Conservation (phyloP, 2,888 invertebrate species). For the Eretmocerus hayati region DNA sequence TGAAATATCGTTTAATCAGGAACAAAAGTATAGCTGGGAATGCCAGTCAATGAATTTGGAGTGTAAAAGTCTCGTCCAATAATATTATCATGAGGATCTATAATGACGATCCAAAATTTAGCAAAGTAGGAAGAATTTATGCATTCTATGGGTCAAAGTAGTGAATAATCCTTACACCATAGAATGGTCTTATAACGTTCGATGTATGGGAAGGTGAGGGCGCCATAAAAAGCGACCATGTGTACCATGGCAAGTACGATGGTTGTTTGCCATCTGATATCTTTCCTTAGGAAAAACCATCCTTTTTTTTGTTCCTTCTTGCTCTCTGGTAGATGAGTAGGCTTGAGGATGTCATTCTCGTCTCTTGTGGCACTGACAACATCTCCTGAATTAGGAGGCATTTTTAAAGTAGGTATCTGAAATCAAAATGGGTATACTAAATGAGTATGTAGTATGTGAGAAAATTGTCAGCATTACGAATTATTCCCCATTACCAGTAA, state of each 20-base stretch:
- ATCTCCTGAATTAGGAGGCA: slow-evolving; percentile 6
- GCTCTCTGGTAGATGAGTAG: background rate
- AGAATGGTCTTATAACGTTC: slow-evolving; percentile 5
- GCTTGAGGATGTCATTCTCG: background rate
- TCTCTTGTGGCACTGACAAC: background rate
- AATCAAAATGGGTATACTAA: too few relatives aligned
- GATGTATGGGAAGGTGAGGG: slow-evolving; percentile 9
- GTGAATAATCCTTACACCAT: slow-evolving; percentile 5
- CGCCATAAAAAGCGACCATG: slow-evolving; percentile 5
- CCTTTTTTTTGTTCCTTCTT: background rate
- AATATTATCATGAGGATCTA: too few relatives aligned
- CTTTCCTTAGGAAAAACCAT: slow-evolving; percentile 1
- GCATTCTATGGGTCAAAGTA: background rate
- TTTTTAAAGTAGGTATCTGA: background rate
- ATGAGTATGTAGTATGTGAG: too few relatives aligned
- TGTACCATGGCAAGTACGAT: background rate
- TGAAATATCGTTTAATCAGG: too few relatives aligned
- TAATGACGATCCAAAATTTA: too few relatives aligned
- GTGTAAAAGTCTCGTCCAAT: too few relatives aligned
- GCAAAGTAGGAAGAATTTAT: too few relatives aligned
- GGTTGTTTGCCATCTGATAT: slow-evolving; percentile 11
- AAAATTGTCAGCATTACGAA: too few relatives aligned
- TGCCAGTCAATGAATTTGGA: too few relatives aligned
- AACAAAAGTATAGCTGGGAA: too few relatives aligned
- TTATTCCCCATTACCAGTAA: too few relatives aligned